phyloP scores from a whole-genome alignment of 2,113 vertebrate genomes.

The Phalacrocorax pelagicus region DNA sequence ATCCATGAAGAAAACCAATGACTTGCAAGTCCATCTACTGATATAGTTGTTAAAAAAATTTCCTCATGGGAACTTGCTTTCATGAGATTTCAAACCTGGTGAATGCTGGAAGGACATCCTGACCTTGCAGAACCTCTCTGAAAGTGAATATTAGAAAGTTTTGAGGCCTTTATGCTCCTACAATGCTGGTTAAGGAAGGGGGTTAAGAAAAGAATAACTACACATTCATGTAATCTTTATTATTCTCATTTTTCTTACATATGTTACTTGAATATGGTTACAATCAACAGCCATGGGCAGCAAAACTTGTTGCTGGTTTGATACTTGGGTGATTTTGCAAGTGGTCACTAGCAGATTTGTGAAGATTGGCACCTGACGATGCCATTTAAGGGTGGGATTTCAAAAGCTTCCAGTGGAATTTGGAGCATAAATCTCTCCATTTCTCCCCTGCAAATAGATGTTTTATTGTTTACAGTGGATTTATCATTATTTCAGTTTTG shows the following conservation, averaged over 20 bases:
- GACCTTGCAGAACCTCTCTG: background rate
- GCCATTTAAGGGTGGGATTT: background rate
- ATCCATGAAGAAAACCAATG: background rate
- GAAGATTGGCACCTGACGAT: background rate
- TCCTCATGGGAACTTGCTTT: background rate
- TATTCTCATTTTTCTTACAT: background rate
- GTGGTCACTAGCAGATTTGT: background rate
- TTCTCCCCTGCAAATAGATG: background rate
- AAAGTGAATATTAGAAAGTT: background rate
- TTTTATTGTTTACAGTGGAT: background rate
- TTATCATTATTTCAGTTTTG: constrained; percentile 33
- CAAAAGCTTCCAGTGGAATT: constrained; percentile 31
- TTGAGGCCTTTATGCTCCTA: background rate
- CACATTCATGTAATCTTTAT: background rate
- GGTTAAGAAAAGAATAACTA: background rate
- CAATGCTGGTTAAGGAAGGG: background rate
- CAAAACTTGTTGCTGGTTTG: constrained; percentile 30
- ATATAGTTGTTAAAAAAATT: background rate
- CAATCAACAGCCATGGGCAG: background rate
- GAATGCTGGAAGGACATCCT: background rate
- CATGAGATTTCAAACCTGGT: background rate
- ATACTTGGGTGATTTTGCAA: background rate
- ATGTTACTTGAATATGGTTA: background rate
- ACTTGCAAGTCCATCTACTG: background rate
- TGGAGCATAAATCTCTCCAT: background rate